A percentile compares a stretch with the other conserved stretches of the same genome.
phyloP scores from a whole-genome alignment of 2,113 vertebrate genomes.

The Oncorhynchus kisutch region DNA sequence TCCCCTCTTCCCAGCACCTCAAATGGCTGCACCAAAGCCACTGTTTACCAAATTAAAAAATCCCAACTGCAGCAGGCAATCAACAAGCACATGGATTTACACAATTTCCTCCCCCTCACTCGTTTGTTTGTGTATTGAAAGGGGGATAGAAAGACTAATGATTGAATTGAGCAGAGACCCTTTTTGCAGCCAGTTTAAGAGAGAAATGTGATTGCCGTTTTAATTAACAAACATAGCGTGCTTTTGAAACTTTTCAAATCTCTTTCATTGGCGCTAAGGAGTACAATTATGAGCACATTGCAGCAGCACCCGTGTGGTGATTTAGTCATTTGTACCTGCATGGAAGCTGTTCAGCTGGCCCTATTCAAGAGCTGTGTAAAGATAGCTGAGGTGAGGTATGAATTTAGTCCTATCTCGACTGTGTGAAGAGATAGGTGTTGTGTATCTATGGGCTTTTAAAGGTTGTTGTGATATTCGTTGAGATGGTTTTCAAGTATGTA shows the following conservation, averaged over 20 bases:
- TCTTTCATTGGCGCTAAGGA: constrained; percentile 72
- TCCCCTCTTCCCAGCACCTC: constrained; percentile 37
- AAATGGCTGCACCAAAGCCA: constrained; percentile 44
- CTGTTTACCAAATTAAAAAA: constrained; percentile 60
- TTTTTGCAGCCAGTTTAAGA: constrained; percentile 66
- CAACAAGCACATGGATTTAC: constrained; percentile 57
- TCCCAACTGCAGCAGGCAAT: constrained; percentile 63
- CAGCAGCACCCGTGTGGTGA: constrained; percentile 53
- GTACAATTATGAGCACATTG: constrained; percentile 74
- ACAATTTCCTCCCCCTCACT: constrained; percentile 45
- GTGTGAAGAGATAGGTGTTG: too few relatives aligned
- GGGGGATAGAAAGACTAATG: constrained; percentile 61
- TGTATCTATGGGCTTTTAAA: too few relatives aligned
- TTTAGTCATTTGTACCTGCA: constrained; percentile 60
- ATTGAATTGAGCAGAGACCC: constrained; percentile 66
- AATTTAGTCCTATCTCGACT: too few relatives aligned
- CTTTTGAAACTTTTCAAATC: constrained; percentile 23
- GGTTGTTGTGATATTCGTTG: too few relatives aligned
- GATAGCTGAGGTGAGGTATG: background rate
- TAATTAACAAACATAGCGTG: constrained; percentile 69
- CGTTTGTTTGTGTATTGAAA: constrained; percentile 66
- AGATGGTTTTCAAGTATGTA: too few relatives aligned
- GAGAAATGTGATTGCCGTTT: constrained; percentile 74
- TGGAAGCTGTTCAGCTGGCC: constrained; percentile 48
- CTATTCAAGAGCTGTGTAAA: constrained; percentile 28